Conservation (phyloP, 2,888 invertebrate genomes). For the Parnassius apollo region DNA sequence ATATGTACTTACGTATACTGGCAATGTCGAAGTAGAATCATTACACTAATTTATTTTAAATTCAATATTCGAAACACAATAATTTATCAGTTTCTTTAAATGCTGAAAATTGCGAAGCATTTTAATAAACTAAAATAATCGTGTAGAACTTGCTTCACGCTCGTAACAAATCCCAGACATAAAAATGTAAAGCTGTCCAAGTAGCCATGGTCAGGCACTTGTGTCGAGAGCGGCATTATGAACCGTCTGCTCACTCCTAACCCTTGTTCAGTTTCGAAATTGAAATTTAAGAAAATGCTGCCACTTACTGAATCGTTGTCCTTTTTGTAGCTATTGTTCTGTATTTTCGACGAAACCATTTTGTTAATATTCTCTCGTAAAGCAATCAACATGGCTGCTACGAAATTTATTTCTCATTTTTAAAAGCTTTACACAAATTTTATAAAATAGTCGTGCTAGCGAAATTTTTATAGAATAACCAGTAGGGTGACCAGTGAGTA, state of each 20-base stretch:
- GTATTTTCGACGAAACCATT: conserved; percentile 9
- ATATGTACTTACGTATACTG: too few species aligned
- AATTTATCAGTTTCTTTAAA: background rate
- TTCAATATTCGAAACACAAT: too few species aligned
- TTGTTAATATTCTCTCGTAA: conserved; percentile 10
- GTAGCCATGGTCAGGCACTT: conserved; percentile 74
- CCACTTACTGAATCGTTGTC: conserved; percentile 31
- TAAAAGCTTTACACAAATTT: too few species aligned
- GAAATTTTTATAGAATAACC: too few species aligned
- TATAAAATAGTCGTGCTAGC: too few species aligned
- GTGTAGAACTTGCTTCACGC: conserved; percentile 20
- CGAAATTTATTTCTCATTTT: background rate
- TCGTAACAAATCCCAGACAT: conserved; percentile 40
- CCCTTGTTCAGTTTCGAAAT: conserved; percentile 64
- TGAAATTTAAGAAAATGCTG: conserved; percentile 63
- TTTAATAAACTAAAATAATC: background rate
- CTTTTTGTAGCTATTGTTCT: conserved; percentile 26
- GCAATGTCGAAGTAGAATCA: too few species aligned
- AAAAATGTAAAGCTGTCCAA: conserved; percentile 66
- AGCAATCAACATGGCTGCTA: conserved; percentile 5
- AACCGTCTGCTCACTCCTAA: conserved; percentile 57
- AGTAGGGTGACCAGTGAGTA: too few species aligned
- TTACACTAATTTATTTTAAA: too few species aligned
- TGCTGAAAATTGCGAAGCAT: background rate
- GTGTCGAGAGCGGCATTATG: conserved; percentile 74